Conservation (phyloP, 2,888 invertebrate genomes). For the Keiferia lycopersicella region DNA sequence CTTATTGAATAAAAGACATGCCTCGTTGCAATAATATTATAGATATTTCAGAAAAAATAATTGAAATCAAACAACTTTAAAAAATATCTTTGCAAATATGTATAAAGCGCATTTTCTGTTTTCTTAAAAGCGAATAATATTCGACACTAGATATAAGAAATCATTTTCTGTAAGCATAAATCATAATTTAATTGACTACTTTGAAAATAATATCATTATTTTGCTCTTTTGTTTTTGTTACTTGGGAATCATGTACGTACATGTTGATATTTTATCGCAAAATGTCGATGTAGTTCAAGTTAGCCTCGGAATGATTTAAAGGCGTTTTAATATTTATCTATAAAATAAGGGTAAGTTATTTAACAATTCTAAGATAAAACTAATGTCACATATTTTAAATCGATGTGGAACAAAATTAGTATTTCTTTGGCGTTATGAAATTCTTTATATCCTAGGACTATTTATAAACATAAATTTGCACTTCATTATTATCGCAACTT, state of each 20-base stretch:
- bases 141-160: conserved; percentile 31
- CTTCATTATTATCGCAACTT: too few species aligned
- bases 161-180: conserved; percentile 30
- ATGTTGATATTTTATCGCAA: not conserved
- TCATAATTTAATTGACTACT: conserved; percentile 40
- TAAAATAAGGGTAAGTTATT: not conserved
- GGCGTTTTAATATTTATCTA: not conserved
- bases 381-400: not conserved
- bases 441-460: too few species aligned
- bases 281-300: not conserved
- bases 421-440: too few species aligned
- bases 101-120: not conserved
- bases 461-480: too few species aligned
- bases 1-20: too few species aligned
- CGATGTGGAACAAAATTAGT: not conserved
- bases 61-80: not conserved
- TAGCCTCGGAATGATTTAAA: not conserved
- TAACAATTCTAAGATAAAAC: not conserved
- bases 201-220: conserved; percentile 35
- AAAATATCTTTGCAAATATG: not conserved
- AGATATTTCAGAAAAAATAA: not conserved
- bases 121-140: conserved; percentile 15
- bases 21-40: too few species aligned
- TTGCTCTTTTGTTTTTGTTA: conserved; percentile 30
- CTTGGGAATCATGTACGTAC: conserved; percentile 35